These are phyloP conservation scores for Agelaius phoeniceus DNA, from an alignment of 2,113 vertebrate species.

Conservation along the genomic window DNA sequence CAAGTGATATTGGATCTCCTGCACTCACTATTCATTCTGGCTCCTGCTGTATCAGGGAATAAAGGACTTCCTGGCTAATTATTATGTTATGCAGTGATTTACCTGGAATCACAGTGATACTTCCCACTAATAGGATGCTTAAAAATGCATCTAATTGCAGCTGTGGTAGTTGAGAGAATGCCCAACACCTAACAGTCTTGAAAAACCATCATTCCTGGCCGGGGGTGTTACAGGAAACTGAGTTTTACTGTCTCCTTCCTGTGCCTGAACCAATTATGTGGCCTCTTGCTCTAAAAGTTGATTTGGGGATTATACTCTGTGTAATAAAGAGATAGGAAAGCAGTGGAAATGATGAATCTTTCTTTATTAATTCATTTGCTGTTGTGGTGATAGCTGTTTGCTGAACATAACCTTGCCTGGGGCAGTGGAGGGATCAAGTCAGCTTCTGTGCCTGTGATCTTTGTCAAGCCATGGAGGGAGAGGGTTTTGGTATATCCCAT, in stretches of 20 bases:
- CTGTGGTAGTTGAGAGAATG: constrained; percentile 7
- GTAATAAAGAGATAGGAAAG: neutral
- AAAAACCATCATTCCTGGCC: neutral
- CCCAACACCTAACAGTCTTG: neutral
- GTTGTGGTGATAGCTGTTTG: neutral
- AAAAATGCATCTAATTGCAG: constrained; percentile 52
- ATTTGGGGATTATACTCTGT: neutral
- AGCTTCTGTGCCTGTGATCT: neutral
- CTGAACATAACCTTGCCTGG: neutral
- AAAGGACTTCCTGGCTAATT: constrained; percentile 13
- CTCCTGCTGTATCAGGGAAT: neutral
- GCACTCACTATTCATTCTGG: neutral
- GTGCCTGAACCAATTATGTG: neutral
- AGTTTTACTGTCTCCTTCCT: neutral
- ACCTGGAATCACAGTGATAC: neutral
- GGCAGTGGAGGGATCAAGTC: neutral
- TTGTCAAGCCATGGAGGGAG: neutral
- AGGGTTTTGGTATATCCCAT: neutral
- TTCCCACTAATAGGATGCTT: constrained; percentile 47
- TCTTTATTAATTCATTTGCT: neutral
- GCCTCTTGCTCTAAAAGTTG: neutral
- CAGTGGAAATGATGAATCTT: neutral
- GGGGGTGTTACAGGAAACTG: neutral
- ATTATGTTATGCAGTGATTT: constrained; percentile 3
- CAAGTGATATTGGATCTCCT: accelerated